Percentiles rank a stretch among this genome's conserved stretches.
These are phyloP conservation scores for Lampris incognitus DNA, from an alignment of 2,113 vertebrate species.

Conservation along the genomic window DNA sequence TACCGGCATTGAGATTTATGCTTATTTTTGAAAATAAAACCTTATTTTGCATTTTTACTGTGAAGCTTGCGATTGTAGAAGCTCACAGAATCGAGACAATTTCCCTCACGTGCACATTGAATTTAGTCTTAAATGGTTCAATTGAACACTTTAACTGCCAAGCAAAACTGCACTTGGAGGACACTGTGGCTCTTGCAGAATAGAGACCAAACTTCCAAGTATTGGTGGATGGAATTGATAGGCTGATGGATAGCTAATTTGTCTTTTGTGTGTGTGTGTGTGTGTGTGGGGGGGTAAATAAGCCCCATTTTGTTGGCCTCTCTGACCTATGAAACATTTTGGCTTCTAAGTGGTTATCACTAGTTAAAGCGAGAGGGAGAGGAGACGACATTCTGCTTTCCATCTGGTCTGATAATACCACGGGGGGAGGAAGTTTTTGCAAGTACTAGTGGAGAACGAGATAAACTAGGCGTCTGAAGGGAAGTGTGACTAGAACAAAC, in stretches of 20 bases:
- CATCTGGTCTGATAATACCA: slow-evolving; percentile 23
- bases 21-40: too few relatives aligned
- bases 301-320: background rate
- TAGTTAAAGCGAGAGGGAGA: slow-evolving; percentile 18
- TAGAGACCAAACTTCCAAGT: background rate
- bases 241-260: background rate
- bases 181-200: background rate
- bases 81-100: background rate
- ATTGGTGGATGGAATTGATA: background rate
- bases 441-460: background rate
- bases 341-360: background rate
- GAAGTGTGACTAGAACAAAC: slow-evolving; percentile 52
- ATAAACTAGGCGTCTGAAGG: background rate
- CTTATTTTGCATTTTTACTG: background rate
- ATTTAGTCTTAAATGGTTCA: background rate
- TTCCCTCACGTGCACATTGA: background rate
- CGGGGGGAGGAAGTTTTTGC: slow-evolving; percentile 4
- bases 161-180: background rate
- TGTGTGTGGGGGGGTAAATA: background rate
- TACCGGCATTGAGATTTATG: background rate
- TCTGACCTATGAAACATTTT: slow-evolving; percentile 21
- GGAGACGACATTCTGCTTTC: slow-evolving; percentile 4
- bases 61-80: background rate
- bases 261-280: background rate
- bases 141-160: background rate